Evolutionary conservation across 2,797 vertebrate genomes (phyloP).

Genomic region (Arrhamphus sclerolepis): DNA sequence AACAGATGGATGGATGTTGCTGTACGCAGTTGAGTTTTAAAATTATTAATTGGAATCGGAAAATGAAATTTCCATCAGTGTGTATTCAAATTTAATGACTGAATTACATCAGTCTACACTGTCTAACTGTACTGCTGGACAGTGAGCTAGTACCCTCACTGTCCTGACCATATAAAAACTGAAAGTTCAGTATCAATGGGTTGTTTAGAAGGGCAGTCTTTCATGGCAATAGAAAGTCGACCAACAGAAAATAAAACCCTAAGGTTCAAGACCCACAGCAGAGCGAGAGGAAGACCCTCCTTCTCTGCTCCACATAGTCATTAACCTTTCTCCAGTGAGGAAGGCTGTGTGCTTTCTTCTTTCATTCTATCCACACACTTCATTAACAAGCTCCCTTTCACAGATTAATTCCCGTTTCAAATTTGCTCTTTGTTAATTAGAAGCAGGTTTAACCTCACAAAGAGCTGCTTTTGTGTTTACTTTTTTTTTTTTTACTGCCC

Average conservation of each 20-base stretch:
- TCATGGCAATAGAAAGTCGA: slow-evolving; percentile 9
- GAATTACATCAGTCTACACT: no score
- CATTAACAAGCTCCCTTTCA: slow-evolving; percentile 73
- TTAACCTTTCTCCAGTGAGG: slow-evolving; percentile 79
- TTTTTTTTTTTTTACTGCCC: slow-evolving; percentile 62
- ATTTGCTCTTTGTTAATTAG: slow-evolving; percentile 72
- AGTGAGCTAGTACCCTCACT: no score
- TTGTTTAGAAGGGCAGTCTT: slow-evolving; percentile 6
- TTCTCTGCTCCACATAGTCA: slow-evolving; percentile 67
- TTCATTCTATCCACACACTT: slow-evolving; percentile 67
- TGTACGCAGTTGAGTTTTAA: no score
- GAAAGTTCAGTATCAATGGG: no score
- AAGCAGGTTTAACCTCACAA: slow-evolving; percentile 70
- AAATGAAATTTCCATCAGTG: no score
- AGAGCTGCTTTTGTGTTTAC: slow-evolving; percentile 69
- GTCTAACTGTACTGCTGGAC: no score
- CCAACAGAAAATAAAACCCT: slow-evolving; percentile 34
- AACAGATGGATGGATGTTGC: no score
- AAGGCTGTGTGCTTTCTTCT: slow-evolving; percentile 55
- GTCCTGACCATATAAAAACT: no score
- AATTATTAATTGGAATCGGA: no score
- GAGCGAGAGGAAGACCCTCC: slow-evolving; percentile 54
- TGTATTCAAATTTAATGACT: no score
- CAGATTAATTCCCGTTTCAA: slow-evolving; percentile 71
- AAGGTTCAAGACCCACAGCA: slow-evolving; percentile 48